phyloP scores from a whole-genome alignment of 2,797 vertebrate species.

The Mormyrops boulengeri region DNA sequence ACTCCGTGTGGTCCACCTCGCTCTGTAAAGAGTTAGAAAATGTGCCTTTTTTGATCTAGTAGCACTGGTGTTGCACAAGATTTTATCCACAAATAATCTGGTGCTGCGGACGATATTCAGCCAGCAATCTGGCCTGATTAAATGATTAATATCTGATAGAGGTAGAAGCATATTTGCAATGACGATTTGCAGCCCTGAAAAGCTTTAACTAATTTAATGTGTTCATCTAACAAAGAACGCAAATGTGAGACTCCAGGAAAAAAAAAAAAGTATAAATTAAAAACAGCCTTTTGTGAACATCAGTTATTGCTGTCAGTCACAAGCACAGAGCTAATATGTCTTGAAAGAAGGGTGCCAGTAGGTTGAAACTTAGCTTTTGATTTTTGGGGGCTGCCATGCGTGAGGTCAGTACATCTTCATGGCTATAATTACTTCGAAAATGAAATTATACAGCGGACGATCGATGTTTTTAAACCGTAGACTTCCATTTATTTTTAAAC shows the following conservation, averaged over 20 bases:
- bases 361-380: not conserved
- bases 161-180: not conserved
- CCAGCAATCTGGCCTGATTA: not conserved
- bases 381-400: not conserved
- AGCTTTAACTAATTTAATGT: not conserved
- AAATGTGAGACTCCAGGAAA: not conserved
- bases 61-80: not conserved
- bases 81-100: not conserved
- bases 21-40: not conserved
- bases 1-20: not conserved
- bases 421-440: slow-evolving; percentile 6
- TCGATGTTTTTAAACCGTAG: slow-evolving; percentile 10
- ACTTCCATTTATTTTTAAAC: slow-evolving; percentile 16
- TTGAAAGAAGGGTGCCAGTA: not conserved
- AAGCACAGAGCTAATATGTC: not conserved
- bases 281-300: not conserved
- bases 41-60: not conserved
- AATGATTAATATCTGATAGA: not conserved
- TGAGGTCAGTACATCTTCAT: slow-evolving; percentile 4
- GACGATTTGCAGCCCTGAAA: not conserved
- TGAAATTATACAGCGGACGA: not conserved
- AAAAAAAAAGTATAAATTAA: not conserved
- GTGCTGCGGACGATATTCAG: not conserved
- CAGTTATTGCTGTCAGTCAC: not conserved
- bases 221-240: not conserved